phyloP scores from a whole-genome alignment of 2,797 vertebrate species.

The Chiloscyllium punctatum region DNA sequence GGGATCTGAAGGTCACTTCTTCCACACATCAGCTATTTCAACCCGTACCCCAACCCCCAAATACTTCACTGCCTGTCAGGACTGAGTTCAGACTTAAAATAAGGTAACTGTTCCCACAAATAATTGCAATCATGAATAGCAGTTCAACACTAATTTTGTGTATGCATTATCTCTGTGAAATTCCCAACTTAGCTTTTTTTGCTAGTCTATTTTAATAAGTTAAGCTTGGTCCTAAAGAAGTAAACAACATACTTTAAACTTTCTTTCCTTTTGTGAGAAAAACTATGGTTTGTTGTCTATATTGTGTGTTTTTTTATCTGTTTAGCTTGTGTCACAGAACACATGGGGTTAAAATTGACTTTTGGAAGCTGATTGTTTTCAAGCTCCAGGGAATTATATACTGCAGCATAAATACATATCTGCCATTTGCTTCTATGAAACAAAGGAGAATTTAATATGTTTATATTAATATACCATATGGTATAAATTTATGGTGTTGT shows the following conservation, averaged over 20 bases:
- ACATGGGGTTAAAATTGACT: background rate
- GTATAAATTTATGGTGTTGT: slow-evolving; percentile 15
- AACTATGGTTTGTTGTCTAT: background rate
- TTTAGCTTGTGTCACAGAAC: background rate
- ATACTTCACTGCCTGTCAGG: background rate
- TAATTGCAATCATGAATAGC: background rate
- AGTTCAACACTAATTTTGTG: background rate
- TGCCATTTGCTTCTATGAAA: slow-evolving; percentile 12
- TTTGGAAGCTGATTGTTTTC: slow-evolving; percentile 22
- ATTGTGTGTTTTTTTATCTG: background rate
- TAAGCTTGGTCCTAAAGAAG: background rate
- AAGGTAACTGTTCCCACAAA: background rate
- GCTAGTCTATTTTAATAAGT: background rate
- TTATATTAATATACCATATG: slow-evolving; percentile 34
- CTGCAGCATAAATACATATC: background rate
- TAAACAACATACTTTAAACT: background rate
- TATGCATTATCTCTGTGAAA: background rate
- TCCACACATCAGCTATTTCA: background rate
- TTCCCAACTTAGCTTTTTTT: background rate
- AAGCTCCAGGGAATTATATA: background rate
- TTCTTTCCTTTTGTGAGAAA: background rate
- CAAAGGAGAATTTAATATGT: slow-evolving; percentile 28
- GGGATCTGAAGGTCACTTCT: background rate
- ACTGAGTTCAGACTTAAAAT: background rate
- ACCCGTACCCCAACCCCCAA: background rate